A percentile compares a stretch with the other conserved stretches of the same genome.
Conservation (phyloP, 2,888 invertebrate genomes). For the Amblyjoppa proteus region DNA sequence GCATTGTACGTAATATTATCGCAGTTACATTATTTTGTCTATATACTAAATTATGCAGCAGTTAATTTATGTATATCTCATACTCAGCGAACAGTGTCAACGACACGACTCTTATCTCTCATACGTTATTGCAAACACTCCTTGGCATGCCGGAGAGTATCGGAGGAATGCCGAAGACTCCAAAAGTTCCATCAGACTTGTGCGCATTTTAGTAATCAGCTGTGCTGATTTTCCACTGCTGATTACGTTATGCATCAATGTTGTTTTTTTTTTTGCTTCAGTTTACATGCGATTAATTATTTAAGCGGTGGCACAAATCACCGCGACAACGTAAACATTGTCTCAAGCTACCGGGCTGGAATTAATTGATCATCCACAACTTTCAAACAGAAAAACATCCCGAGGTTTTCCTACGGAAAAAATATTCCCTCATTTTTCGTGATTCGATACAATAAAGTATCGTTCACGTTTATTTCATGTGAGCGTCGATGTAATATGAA, state of each 20-base stretch:
- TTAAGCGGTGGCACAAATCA: background rate
- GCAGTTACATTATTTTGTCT: background rate
- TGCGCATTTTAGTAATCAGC: conserved; percentile 5
- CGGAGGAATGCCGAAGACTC: background rate
- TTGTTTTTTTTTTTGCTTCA: background rate
- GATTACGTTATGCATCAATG: background rate
- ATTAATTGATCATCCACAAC: background rate
- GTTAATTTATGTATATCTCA: background rate
- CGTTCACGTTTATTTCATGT: background rate
- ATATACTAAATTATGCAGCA: background rate
- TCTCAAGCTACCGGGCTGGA: background rate
- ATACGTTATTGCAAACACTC: conserved; percentile 7
- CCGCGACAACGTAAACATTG: background rate
- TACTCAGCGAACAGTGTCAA: conserved; percentile 7
- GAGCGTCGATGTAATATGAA: background rate
- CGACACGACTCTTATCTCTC: conserved; percentile 12
- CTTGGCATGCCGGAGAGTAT: conserved; percentile 3
- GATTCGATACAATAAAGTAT: too few relatives aligned
- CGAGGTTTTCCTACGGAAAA: background rate
- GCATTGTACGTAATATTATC: background rate
- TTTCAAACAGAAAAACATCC: background rate
- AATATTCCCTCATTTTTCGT: too few relatives aligned
- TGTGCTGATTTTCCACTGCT: conserved; percentile 1
- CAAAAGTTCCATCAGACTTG: conserved; percentile 18
- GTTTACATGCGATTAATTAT: background rate